A percentile compares a stretch with the other conserved stretches of the same genome.
These are phyloP conservation scores for Meta bourneti DNA, from an alignment of 2,888 invertebrate species.

Conservation along the genomic window DNA sequence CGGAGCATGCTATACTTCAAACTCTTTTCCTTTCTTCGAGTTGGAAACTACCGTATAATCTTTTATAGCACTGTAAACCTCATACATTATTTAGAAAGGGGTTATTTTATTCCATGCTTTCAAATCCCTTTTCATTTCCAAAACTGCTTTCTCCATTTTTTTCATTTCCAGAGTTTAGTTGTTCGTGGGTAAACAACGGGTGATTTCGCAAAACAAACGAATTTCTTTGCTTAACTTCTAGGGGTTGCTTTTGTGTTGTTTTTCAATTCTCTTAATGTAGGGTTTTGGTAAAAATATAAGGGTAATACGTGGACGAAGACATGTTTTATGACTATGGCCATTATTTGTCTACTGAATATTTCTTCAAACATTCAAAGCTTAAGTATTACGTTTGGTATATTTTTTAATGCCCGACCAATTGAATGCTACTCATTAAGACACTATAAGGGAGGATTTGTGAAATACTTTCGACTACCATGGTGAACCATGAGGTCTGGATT, in stretches of 20 bases:
- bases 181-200: not conserved
- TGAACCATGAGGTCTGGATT: too few species aligned
- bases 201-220: not conserved
- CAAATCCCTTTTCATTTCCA: slow-evolving; percentile 15
- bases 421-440: too few species aligned
- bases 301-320: not conserved
- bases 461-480: too few species aligned
- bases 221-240: not conserved
- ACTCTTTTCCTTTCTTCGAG: not conserved
- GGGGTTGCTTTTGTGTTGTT: not conserved
- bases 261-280: not conserved
- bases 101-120: slow-evolving; percentile 1
- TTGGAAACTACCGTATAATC: not conserved
- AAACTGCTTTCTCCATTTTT: not conserved
- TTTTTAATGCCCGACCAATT: too few species aligned
- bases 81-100: slow-evolving; percentile 5
- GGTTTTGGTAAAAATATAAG: not conserved
- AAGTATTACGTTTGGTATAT: too few species aligned
- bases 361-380: too few species aligned
- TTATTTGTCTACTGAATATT: not conserved
- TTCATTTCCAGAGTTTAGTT: not conserved
- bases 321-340: not conserved
- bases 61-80: slow-evolving; percentile 19
- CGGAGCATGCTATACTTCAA: not conserved
- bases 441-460: too few species aligned